Conservation (phyloP, 2,113 vertebrate genomes). For the Polypterus bichir region DNA sequence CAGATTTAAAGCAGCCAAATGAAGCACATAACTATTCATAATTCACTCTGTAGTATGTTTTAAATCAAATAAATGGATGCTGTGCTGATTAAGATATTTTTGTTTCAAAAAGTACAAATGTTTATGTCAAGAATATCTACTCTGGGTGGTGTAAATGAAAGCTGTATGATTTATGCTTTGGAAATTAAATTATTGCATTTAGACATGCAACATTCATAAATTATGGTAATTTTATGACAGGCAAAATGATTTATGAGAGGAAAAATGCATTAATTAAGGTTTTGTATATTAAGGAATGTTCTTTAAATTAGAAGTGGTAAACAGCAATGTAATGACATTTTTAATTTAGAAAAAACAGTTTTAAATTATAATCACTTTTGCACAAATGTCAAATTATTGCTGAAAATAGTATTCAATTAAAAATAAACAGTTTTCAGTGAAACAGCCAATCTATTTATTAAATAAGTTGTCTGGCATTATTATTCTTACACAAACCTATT, state of each 20-base stretch:
- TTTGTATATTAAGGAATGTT: slow-evolving; percentile 53
- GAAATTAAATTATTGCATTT: slow-evolving; percentile 63
- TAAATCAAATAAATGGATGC: too few relatives aligned
- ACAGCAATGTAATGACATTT: slow-evolving; percentile 35
- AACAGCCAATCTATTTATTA: slow-evolving; percentile 2
- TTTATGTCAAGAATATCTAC: slow-evolving; percentile 31
- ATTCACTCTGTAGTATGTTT: too few relatives aligned
- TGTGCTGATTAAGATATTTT: background rate
- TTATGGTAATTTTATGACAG: slow-evolving; percentile 63
- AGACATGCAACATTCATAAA: slow-evolving; percentile 65
- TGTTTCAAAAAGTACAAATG: slow-evolving; percentile 8
- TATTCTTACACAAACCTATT: background rate
- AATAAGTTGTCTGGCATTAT: background rate
- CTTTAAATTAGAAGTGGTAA: slow-evolving; percentile 42
- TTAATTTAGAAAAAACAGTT: slow-evolving; percentile 34
- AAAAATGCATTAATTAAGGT: slow-evolving; percentile 70
- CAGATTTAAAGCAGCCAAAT: too few relatives aligned
- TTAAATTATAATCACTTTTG: background rate
- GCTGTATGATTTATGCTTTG: slow-evolving; percentile 66
- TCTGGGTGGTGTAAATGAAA: slow-evolving; percentile 50
- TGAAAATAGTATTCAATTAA: slow-evolving; percentile 2
- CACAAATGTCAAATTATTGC: slow-evolving; percentile 8
- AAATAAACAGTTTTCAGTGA: background rate
- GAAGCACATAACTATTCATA: too few relatives aligned
- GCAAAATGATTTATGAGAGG: slow-evolving; percentile 57